Evolutionary conservation across 2,113 vertebrate species (phyloP), one percentile per base, ranked within the genome.

Genomic region (Clinocottus analis): DNA sequence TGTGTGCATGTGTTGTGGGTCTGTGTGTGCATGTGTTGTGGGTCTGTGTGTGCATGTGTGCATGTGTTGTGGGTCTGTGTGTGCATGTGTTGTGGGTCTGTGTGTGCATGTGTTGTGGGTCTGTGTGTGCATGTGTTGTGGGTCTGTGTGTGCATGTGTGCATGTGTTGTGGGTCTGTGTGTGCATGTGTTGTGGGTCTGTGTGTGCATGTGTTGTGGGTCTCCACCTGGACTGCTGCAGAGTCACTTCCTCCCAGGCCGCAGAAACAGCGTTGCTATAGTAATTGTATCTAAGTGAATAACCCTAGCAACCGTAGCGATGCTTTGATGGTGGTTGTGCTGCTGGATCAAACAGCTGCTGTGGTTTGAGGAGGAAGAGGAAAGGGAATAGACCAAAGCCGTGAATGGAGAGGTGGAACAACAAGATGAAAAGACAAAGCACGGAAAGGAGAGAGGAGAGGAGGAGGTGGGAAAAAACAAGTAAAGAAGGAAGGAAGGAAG

Each of bases 261-360:
- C 70, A 2, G 69, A 86, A 72, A 79, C 79, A 21, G 61, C 9
- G 89, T 91, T 87, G 85, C 90, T 81, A 89, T 86, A 78, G 90
- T 77, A 73, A 87, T 85, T 66, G 79, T 84, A 72, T 86, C 84
- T 58, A 80, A 85, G 85, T 66, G 79, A 84, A 84, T 67, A 80
- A 86, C 81, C 90, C 82, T 87, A 64, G 87, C 85, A 85, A 88
- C 90, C 79, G n/a, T 2, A 43, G 60, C 53, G 71, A 86, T 87
- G 85, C 70, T 74, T 72, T 37, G 68, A 88, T 69, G 84, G 56
- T 75, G 87, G 55, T 74, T 79, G 75, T n/a, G n/a, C n/a, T n/a
- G n/a, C n/a, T n/a, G 74, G 80, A 85, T 89, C 81, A 90, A 86
- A 89, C 49, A 17, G 35, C 29, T 41, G 74, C 17, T 71, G 49